Percentiles rank a stretch among this genome's conserved stretches.
phyloP scores from a whole-genome alignment of 2,797 vertebrate genomes.

The Muscicapa comitata region DNA sequence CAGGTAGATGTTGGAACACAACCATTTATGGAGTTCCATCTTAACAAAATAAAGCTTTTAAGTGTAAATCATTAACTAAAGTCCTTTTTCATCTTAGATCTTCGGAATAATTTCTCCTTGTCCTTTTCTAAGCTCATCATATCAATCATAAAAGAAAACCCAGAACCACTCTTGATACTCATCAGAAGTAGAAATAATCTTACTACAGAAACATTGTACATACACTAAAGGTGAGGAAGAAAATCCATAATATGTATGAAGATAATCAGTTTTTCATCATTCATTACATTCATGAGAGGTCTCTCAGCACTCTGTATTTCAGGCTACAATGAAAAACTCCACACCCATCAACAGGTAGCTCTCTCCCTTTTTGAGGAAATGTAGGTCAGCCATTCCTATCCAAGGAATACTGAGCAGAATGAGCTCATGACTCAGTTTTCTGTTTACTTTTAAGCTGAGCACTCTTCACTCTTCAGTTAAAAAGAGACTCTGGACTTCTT shows the following conservation, averaged over 20 bases:
- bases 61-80: neutral
- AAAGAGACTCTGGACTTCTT: neutral
- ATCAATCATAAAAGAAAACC: neutral
- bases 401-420: neutral
- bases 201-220: neutral
- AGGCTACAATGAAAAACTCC: neutral
- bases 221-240: neutral
- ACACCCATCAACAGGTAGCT: neutral
- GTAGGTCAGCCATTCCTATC: neutral
- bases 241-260: neutral
- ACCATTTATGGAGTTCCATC: neutral
- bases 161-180: neutral
- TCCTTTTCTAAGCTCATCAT: neutral
- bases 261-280: neutral
- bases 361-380: neutral
- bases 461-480: neutral
- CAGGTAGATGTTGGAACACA: neutral
- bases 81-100: neutral
- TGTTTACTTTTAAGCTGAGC: neutral
- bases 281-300: neutral
- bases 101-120: neutral
- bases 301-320: neutral
- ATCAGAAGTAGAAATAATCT: neutral
- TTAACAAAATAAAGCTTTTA: neutral
- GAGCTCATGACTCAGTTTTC: neutral